These are phyloP conservation scores for Chironomus tentans DNA, from an alignment of 2,888 invertebrate genomes.

Conservation along the genomic window DNA sequence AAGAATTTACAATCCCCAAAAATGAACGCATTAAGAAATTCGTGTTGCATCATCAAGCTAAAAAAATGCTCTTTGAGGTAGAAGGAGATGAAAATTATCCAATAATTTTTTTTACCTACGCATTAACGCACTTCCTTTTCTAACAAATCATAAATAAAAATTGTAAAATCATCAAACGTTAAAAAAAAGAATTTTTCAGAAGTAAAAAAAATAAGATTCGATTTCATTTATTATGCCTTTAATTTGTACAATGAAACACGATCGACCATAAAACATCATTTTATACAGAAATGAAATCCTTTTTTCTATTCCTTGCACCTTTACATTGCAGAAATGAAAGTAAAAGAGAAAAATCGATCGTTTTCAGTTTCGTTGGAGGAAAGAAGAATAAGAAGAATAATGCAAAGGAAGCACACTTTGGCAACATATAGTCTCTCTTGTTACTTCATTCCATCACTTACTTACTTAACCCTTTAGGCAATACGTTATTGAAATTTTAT, in stretches of 20 bases:
- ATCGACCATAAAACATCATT: constrained; percentile 22
- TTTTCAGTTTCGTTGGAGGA: constrained; percentile 24
- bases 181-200: not conserved
- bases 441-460: not conserved
- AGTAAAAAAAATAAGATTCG: constrained; percentile 18
- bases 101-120: constrained; percentile 23
- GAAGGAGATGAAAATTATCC: not conserved
- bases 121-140: constrained; percentile 17
- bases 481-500: constrained; percentile 5
- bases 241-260: constrained; percentile 7
- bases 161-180: too few relatives aligned
- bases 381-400: not conserved
- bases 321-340: constrained; percentile 6
- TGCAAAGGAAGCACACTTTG: constrained; percentile 26
- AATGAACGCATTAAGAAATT: too few relatives aligned
- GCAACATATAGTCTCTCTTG: constrained; percentile 17
- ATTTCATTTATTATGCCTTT: constrained; percentile 21
- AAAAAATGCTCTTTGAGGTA: not conserved
- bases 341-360: not conserved
- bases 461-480: constrained; percentile 21
- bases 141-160: too few relatives aligned
- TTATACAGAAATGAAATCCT: constrained; percentile 16
- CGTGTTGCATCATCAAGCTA: too few relatives aligned
- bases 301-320: constrained; percentile 22
- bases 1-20: too few relatives aligned